Percentiles rank a stretch among this genome's conserved stretches.
Evolutionary conservation across 2,113 vertebrate genomes (phyloP).

Genomic region (Rhinolophus ferrumequinum): DNA sequence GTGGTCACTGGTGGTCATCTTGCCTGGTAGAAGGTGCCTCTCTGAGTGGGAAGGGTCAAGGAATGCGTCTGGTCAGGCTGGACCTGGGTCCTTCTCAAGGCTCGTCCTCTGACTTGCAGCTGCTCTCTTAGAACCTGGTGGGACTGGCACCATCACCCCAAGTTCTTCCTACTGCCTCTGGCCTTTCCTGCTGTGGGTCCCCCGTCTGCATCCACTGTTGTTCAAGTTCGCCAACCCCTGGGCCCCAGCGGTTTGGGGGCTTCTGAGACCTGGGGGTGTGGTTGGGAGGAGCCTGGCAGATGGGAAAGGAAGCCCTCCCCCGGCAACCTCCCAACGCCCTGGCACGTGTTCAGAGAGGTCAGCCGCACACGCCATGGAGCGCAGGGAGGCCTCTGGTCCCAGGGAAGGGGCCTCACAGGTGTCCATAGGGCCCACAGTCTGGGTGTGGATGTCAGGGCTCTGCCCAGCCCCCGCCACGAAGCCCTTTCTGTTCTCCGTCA

Average conservation of each 20-base stretch:
- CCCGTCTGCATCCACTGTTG: neutral
- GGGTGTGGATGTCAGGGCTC: rapidly evolving
- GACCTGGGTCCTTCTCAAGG: neutral
- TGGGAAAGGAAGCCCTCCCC: neutral
- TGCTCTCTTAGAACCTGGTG: neutral
- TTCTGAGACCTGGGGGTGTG: neutral
- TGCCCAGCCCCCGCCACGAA: neutral
- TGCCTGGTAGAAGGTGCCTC: neutral
- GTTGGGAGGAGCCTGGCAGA: neutral
- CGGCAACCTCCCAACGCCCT: rapidly evolving
- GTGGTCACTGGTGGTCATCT: neutral
- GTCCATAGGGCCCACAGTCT: neutral
- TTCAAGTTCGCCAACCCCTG: neutral
- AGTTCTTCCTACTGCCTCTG: neutral
- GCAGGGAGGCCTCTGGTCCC: neutral
- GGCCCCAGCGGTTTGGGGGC: neutral
- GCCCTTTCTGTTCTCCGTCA: neutral
- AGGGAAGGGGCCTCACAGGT: neutral
- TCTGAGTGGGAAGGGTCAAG: rapidly evolving
- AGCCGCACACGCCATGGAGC: rapidly evolving
- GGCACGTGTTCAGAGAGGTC: neutral
- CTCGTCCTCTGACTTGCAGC: neutral
- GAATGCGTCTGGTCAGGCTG: neutral
- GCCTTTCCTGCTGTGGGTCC: neutral
- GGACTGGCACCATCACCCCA: neutral